Evolutionary conservation across 1,140 invertebrate genomes (phyloP).

Genomic region (Ceratitis capitata): DNA sequence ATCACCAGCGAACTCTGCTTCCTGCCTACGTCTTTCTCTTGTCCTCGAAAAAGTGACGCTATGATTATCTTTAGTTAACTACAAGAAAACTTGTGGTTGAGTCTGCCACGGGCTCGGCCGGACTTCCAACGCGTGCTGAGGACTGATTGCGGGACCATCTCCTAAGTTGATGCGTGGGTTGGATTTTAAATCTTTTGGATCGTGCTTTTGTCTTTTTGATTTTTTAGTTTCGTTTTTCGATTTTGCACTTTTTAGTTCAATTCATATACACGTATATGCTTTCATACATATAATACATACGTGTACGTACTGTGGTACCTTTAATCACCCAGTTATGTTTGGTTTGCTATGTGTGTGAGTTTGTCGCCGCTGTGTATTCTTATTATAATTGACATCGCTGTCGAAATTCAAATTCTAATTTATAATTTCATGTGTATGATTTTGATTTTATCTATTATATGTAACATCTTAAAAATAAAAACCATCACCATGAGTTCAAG

Average conservation of each 20-base stretch:
- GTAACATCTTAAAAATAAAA: too few relatives aligned
- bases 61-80: constrained; percentile 9
- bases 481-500: too few relatives aligned
- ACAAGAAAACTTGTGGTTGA: constrained; percentile 2
- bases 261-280: not conserved
- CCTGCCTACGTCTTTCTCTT: constrained; percentile 32
- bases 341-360: not conserved
- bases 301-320: too few relatives aligned
- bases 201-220: not conserved
- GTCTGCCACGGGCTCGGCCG: constrained; percentile 23
- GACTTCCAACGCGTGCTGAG: constrained; percentile 35
- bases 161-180: constrained; percentile 21
- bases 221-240: not conserved
- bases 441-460: not conserved
- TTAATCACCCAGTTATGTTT: too few relatives aligned
- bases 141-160: constrained; percentile 32
- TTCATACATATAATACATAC: not conserved
- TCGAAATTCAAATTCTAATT: not conserved
- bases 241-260: constrained; percentile 7
- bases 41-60: constrained; percentile 26
- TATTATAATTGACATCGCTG: not conserved
- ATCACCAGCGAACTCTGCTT: constrained; percentile 12
- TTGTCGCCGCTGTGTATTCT: not conserved
- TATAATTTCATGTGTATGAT: not conserved
- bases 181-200: constrained; percentile 36